Conservation (phyloP, 2,888 invertebrate species). For the Lepas anatifera region DNA sequence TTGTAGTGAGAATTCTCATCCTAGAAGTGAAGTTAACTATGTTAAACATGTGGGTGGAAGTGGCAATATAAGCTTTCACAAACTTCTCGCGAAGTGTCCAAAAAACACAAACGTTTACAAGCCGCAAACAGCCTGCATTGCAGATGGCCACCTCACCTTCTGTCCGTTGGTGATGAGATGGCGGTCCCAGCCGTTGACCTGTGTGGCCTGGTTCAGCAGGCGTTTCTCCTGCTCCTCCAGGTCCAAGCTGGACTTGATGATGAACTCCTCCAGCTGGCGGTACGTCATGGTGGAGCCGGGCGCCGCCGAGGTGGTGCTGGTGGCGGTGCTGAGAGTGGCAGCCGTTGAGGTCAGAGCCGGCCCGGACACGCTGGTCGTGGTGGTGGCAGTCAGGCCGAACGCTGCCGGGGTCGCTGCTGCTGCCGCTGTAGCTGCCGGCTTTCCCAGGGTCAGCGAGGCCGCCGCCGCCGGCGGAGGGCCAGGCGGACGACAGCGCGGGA, state of each 20-base stretch:
- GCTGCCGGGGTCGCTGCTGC: no score
- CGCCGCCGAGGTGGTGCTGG: slow-evolving; percentile 15
- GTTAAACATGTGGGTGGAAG: no score
- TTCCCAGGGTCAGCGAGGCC: neutral
- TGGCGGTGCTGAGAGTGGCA: neutral
- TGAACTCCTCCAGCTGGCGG: slow-evolving; percentile 73
- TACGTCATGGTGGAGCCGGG: slow-evolving; percentile 46
- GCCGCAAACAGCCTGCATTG: no score
- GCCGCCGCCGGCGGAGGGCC: slow-evolving; percentile 1
- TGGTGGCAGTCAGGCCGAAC: no score
- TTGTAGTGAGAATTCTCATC: no score
- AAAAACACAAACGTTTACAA: no score
- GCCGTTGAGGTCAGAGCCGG: neutral
- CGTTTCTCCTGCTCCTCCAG: slow-evolving; percentile 84
- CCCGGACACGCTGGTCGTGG: no score
- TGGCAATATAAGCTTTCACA: no score
- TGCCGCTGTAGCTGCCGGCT: neutral
- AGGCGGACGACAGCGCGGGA: slow-evolving; percentile 2
- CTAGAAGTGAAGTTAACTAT: no score
- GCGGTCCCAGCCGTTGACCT: slow-evolving; percentile 91
- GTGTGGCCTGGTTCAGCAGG: slow-evolving; percentile 86
- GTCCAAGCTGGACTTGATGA: slow-evolving; percentile 89
- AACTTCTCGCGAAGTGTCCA: no score
- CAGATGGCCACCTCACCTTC: slow-evolving; percentile 59
- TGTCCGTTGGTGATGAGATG: slow-evolving; percentile 81